Base-by-base conservation (phyloP, 2,888 invertebrate genomes). In the Philopedon plagiatum region DNA sequence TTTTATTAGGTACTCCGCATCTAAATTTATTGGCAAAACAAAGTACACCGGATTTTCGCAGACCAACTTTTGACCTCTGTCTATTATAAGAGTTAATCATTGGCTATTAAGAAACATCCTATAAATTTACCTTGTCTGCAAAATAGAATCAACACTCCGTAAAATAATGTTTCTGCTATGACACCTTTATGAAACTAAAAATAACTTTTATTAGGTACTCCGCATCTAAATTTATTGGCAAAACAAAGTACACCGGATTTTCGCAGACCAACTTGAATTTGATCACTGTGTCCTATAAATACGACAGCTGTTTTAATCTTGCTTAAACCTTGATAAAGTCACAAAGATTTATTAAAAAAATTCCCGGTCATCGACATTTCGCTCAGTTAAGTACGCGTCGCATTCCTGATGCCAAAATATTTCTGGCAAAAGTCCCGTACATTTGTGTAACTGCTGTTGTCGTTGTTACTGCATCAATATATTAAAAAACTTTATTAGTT, bases 401-500 rank as follows among this genome's bases (percentile, higher is more conserved):
- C 49, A 46, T 32, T 66, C 66, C 66, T 23, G 66, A 68, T 63
- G 69, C 69, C 69, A 69, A 69, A 63, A 69, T 69, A 69, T 54
- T n/a, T 54, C 63, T 69, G 69, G 69, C 69, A 69, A 39, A 34
- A 21, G 34, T 62, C 69, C 69, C 63, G 57, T 13, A 21, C 19
- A 11, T 61, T 60, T 51, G 60, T 49, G 26, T 32, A 60, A 67
- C 32, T 61, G 46, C 23, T 60, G 51, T 39, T 58, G 19, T 49
- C 18, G 67, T 26, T 51, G 49, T 54, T 39, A 54, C 54, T 46
- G 41, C 39, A 60, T 60, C 44, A 49, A 68, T 37, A 61, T 61
- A 39, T 54, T 67, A 54, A 54, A 54, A 68, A 60, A 68, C 37
- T 61, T 68, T 51, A 34, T 61, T 67, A 60, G 34, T 58, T 26